phyloP scores from a whole-genome alignment of 2,888 invertebrate genomes.

The Plemyria rubiginata region DNA sequence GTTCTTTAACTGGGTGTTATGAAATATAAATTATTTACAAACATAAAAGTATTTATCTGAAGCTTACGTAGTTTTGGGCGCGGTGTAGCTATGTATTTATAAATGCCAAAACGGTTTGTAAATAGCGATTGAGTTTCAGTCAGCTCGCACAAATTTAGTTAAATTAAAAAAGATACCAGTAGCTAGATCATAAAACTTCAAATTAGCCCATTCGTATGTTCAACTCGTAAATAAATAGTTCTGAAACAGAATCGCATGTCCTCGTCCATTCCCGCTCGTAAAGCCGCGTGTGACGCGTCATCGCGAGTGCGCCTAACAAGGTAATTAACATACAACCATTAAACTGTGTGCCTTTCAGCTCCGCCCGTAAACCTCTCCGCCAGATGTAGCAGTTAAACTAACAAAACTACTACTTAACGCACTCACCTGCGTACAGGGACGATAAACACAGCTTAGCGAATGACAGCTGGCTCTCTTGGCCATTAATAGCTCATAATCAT shows the following conservation, averaged over 20 bases:
- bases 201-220: background rate
- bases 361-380: constrained; percentile 12
- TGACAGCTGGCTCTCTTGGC: background rate
- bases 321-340: constrained; percentile 26
- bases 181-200: background rate
- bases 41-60: no score
- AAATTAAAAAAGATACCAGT: background rate
- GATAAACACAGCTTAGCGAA: constrained; percentile 1
- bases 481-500: background rate
- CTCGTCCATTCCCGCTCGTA: constrained; percentile 22
- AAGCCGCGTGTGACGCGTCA: constrained; percentile 19
- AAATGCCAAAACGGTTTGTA: no score
- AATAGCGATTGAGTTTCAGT: no score
- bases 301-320: constrained; percentile 26
- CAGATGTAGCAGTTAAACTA: constrained; percentile 30
- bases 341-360: constrained; percentile 10
- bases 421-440: constrained; percentile 2
- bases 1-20: no score
- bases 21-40: no score
- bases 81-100: no score
- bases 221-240: constrained; percentile 1
- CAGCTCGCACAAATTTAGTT: background rate
- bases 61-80: no score
- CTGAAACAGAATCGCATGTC: background rate
- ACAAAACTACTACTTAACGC: constrained; percentile 16